These are phyloP conservation scores for Capitulum mitella DNA, from an alignment of 2,888 invertebrate species.

Conservation along the genomic window DNA sequence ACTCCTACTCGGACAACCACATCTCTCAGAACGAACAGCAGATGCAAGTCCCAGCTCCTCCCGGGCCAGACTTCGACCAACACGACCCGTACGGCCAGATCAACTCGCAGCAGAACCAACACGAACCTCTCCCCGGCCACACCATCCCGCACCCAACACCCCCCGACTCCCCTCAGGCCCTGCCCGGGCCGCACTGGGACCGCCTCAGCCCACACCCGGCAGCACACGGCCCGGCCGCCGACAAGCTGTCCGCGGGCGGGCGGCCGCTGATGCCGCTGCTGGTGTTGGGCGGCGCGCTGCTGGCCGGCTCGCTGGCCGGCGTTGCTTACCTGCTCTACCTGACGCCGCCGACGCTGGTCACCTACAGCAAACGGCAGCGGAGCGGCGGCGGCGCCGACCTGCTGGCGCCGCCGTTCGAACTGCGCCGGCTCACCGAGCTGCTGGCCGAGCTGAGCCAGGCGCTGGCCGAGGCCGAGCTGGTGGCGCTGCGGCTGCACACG, in stretches of 20 bases:
- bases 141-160: too few relatives aligned
- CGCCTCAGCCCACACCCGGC: background rate
- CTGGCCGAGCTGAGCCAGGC: background rate
- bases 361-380: constrained; percentile 24
- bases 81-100: too few relatives aligned
- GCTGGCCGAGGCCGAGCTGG: constrained; percentile 16
- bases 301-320: constrained; percentile 2
- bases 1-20: too few relatives aligned
- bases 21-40: too few relatives aligned
- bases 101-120: too few relatives aligned
- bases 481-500: background rate
- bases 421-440: background rate
- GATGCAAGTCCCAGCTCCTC: too few relatives aligned
- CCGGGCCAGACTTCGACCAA: too few relatives aligned
- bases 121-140: too few relatives aligned
- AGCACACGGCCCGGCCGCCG: background rate
- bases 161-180: too few relatives aligned
- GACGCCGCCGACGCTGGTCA: constrained; percentile 18
- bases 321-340: background rate
- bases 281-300: background rate
- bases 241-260: background rate
- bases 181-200: background rate
- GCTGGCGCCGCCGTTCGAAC: constrained; percentile 11
- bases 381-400: background rate
- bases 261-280: background rate